Conservation (phyloP, 2,888 invertebrate species). For the Lissocephala sabroskyi region DNA sequence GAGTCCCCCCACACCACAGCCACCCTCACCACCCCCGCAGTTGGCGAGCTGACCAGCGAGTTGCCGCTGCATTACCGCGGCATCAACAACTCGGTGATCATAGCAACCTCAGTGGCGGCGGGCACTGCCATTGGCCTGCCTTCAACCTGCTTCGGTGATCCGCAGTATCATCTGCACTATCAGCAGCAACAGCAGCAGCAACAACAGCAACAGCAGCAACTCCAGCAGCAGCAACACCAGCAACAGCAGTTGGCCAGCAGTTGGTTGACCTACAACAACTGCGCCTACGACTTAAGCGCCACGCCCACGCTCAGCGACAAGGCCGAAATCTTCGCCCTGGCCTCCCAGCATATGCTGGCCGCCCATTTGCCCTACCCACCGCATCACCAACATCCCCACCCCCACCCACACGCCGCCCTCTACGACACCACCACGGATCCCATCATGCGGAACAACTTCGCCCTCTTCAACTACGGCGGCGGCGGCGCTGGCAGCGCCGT, state of each 20-base stretch:
- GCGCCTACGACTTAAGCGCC: slow-evolving; percentile 38
- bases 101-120: slow-evolving; percentile 46
- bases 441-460: slow-evolving; percentile 67
- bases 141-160: slow-evolving; percentile 17
- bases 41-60: too few species aligned
- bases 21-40: too few species aligned
- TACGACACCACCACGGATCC: slow-evolving; percentile 48
- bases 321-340: too few species aligned
- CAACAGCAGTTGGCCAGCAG: slow-evolving; percentile 34
- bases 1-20: slow-evolving; percentile 20
- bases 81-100: slow-evolving; percentile 69
- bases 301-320: too few species aligned
- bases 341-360: slow-evolving; percentile 44
- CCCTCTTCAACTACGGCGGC: slow-evolving; percentile 51
- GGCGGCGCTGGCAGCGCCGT: slow-evolving; percentile 24
- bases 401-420: slow-evolving; percentile 25
- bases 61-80: slow-evolving; percentile 69
- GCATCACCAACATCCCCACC: too few species aligned
- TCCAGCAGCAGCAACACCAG: slow-evolving; percentile 41
- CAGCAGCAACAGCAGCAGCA: slow-evolving; percentile 44
- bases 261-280: slow-evolving; percentile 44
- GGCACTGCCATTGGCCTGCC: too few species aligned
- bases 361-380: slow-evolving; percentile 41
- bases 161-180: slow-evolving; percentile 40
- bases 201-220: slow-evolving; percentile 45